These are phyloP conservation scores for Archegozetes longisetosus DNA, from an alignment of 1,140 invertebrate genomes.

Conservation along the genomic window DNA sequence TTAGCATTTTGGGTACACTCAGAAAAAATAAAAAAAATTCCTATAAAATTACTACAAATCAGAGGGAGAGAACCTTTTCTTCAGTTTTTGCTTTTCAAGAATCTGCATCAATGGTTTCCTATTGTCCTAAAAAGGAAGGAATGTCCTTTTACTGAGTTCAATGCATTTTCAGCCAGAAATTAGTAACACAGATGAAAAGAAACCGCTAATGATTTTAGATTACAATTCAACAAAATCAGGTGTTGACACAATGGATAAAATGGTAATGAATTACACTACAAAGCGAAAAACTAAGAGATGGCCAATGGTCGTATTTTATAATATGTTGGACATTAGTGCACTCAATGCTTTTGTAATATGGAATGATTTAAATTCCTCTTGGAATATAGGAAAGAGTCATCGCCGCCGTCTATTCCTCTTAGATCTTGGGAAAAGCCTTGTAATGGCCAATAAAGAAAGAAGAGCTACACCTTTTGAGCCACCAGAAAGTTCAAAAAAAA, in stretches of 20 bases:
- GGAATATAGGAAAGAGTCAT: no score
- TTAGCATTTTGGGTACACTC: slow-evolving; percentile 31
- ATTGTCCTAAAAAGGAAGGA: slow-evolving; percentile 25
- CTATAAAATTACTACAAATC: slow-evolving; percentile 25
- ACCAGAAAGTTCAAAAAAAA: no score
- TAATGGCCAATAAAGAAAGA: no score
- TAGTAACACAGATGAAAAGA: slow-evolving; percentile 19
- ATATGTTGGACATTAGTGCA: not conserved
- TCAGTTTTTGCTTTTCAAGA: slow-evolving; percentile 17
- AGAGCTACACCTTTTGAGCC: no score
- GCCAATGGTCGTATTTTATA: slow-evolving; percentile 25
- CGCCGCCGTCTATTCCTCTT: no score
- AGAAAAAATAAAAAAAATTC: slow-evolving; percentile 31
- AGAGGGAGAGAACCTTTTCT: no score
- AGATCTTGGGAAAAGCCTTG: no score
- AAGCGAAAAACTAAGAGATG: slow-evolving; percentile 27
- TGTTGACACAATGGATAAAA: slow-evolving; percentile 31
- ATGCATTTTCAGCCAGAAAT: slow-evolving; percentile 22
- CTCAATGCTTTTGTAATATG: no score
- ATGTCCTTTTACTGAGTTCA: slow-evolving; percentile 27
- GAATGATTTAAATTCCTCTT: no score
- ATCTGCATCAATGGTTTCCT: slow-evolving; percentile 20
- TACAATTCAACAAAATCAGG: slow-evolving; percentile 33
- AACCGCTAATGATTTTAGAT: slow-evolving; percentile 11
- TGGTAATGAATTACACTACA: slow-evolving; percentile 26